Evolutionary conservation across 2,113 vertebrate species (phyloP).

Genomic region (Sinocyclocheilus maitianheensis): DNA sequence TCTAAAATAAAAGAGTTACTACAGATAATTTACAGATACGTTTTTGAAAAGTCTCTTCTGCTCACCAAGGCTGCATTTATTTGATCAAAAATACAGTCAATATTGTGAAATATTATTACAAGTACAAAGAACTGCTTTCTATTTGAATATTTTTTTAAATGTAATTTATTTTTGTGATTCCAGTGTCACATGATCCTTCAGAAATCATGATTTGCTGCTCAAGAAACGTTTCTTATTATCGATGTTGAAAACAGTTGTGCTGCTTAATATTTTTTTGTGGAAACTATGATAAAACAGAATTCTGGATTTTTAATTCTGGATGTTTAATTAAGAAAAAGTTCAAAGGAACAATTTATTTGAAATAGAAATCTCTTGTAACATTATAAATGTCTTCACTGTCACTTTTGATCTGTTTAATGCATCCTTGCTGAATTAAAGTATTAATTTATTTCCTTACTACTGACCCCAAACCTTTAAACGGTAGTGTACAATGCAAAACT

Average conservation of each 20-base stretch:
- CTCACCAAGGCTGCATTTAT: background rate
- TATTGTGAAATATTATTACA: background rate
- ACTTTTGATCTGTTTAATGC: background rate
- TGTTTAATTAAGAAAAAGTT: background rate
- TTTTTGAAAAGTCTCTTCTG: background rate
- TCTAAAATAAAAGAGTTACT: background rate
- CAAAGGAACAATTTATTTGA: background rate
- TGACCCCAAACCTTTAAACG: background rate
- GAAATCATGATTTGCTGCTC: background rate
- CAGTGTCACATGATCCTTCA: background rate
- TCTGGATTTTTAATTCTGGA: no score
- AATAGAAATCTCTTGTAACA: background rate
- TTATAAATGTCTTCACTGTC: background rate
- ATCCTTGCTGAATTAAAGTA: background rate
- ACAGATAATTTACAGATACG: background rate
- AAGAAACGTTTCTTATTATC: background rate
- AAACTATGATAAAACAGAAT: no score
- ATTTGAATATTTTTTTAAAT: background rate
- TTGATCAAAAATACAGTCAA: background rate
- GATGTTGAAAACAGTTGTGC: no score
- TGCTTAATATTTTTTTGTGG: no score
- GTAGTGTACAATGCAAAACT: background rate
- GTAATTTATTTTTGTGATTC: background rate
- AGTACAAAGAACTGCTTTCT: no score
- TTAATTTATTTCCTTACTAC: background rate